Percentiles rank a stretch among this genome's conserved stretches.
phyloP scores from a whole-genome alignment of 2,888 invertebrate genomes.

The Polietes domitor region DNA sequence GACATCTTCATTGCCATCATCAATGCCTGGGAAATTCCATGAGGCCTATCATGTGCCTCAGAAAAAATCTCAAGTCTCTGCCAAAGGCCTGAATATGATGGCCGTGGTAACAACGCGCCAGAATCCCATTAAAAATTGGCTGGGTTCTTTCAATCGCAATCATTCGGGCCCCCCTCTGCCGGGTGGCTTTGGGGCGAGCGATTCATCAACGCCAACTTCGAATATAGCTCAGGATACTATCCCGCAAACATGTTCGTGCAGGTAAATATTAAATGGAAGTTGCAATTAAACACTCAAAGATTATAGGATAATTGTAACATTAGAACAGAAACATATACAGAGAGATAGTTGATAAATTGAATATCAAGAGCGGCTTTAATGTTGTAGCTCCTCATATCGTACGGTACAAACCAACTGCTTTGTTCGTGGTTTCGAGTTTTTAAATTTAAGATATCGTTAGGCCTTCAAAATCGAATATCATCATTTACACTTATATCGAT shows the following conservation, averaged over 20 bases:
- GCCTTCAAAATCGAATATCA: too few relatives aligned
- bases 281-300: neutral
- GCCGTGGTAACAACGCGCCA: constrained; percentile 43
- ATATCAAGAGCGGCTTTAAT: too few relatives aligned
- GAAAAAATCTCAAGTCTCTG: constrained; percentile 38
- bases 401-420: too few relatives aligned
- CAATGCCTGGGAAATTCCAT: constrained; percentile 75
- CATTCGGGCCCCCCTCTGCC: constrained; percentile 81
- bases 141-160: constrained; percentile 85
- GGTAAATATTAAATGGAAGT: constrained; percentile 68
- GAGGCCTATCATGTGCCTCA: constrained; percentile 72
- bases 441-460: too few relatives aligned
- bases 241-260: constrained; percentile 76
- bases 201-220: constrained; percentile 40
- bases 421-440: too few relatives aligned
- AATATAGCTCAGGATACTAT: constrained; percentile 64
- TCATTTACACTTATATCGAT: too few relatives aligned
- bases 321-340: too few relatives aligned
- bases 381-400: too few relatives aligned
- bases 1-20: constrained; percentile 45
- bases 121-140: constrained; percentile 82
- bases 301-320: too few relatives aligned
- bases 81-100: constrained; percentile 32
- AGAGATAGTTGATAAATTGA: too few relatives aligned
- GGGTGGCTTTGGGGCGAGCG: neutral